phyloP scores from a whole-genome alignment of 2,797 vertebrate genomes.

The Etheostoma perlongum region DNA sequence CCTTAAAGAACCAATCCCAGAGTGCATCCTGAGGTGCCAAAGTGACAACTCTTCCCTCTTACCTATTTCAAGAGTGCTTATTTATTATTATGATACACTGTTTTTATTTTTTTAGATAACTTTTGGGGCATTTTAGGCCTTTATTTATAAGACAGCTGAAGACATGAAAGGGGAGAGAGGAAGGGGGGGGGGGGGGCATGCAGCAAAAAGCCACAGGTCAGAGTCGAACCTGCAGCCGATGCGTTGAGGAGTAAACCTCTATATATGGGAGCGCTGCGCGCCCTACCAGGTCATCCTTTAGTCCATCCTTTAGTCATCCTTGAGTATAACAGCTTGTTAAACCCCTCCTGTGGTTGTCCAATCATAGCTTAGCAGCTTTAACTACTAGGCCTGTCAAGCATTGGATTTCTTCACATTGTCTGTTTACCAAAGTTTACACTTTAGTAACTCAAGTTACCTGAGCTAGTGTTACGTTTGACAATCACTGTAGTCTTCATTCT shows the following conservation, averaged over 20 bases:
- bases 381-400: conserved; percentile 24
- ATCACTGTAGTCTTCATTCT: background rate
- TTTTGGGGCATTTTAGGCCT: too few relatives aligned
- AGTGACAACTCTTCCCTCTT: conserved; percentile 69
- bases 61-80: conserved; percentile 30
- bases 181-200: too few relatives aligned
- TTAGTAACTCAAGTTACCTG: background rate
- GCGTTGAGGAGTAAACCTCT: too few relatives aligned
- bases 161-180: too few relatives aligned
- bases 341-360: background rate
- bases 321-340: conserved; percentile 11
- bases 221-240: too few relatives aligned
- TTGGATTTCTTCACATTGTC: conserved; percentile 12
- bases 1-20: conserved; percentile 62
- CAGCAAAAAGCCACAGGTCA: too few relatives aligned
- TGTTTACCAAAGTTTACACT: background rate
- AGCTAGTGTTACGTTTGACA: background rate
- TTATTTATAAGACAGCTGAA: too few relatives aligned
- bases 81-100: conserved; percentile 16
- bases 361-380: conserved; percentile 17
- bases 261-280: too few relatives aligned
- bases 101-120: too few relatives aligned
- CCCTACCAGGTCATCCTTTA: background rate
- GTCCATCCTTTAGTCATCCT: conserved; percentile 25
- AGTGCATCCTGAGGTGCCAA: conserved; percentile 69